Percentiles rank a stretch among this genome's conserved stretches.
phyloP scores from a whole-genome alignment of 2,888 invertebrate species.

The Lithosia quadra region DNA sequence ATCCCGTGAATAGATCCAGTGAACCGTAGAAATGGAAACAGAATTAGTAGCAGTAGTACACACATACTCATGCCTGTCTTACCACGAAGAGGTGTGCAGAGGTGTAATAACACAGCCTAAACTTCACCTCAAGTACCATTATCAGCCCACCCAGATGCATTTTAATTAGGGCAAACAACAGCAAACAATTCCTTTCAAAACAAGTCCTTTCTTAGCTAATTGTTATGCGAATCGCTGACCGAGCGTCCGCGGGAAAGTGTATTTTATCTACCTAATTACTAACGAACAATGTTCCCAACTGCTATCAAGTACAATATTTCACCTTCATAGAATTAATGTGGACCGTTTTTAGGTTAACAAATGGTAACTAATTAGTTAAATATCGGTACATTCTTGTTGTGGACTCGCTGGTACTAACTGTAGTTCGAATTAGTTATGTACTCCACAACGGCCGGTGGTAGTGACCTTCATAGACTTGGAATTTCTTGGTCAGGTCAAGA shows the following conservation, averaged over 20 bases:
- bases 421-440: constrained; percentile 1
- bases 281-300: constrained; percentile 32
- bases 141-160: constrained; percentile 6
- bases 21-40: too few relatives aligned
- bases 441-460: neutral
- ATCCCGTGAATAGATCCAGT: too few relatives aligned
- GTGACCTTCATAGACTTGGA: neutral
- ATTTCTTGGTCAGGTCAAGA: too few relatives aligned
- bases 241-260: constrained; percentile 31
- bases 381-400: constrained; percentile 1
- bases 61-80: too few relatives aligned
- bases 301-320: constrained; percentile 25
- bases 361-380: constrained; percentile 8
- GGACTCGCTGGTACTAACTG: neutral
- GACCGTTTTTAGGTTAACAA: constrained; percentile 20
- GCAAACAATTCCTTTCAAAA: constrained; percentile 10
- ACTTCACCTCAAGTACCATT: neutral
- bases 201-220: constrained; percentile 23
- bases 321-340: constrained; percentile 11
- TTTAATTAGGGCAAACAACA: neutral
- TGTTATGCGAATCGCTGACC: constrained; percentile 35
- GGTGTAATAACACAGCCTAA: too few relatives aligned
- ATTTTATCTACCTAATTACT: constrained; percentile 44
- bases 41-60: too few relatives aligned
- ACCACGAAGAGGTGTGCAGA: too few relatives aligned